Base-by-base conservation (phyloP, 1,140 invertebrate genomes). In the Pseudomyrmex pallidus region DNA sequence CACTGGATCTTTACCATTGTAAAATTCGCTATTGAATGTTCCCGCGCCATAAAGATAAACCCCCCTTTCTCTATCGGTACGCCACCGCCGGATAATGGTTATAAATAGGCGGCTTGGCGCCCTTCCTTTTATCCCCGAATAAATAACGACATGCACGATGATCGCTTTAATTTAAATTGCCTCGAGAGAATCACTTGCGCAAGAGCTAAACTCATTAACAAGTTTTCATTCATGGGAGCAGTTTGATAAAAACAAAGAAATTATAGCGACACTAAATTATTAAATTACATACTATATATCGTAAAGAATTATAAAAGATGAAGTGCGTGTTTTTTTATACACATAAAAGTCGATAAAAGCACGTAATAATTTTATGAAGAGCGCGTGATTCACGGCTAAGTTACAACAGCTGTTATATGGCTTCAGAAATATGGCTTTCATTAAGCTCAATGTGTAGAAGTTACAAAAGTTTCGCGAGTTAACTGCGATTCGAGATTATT, bases 81-180 rank as follows among this genome's bases (percentile, higher is more conserved):
- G 64, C 35, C 1, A 57, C 64, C 59, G 10, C 46, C 22, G 72
- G 76, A 80, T 80, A 80, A 80, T 67, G 52, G 63, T 80, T 80
- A 72, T 80, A 80, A 59, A 80, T 80, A 22, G 66, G n/a, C 25
- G 15, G 64, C 54, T 9, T 17, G 44, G 35, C 35, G 35, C 5
- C n/a, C 44, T 17, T 13, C 76, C 15, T 70, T 78, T 78, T 66
- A 59, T 59, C 25, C 22, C 44, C 44, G 67, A 61, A 80, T 80
- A 80, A 80, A 80, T 80, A 80, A 80, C 66, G 15, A 70, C 68
- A 72, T 57, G 61, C 76, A 72, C 35, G 35, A 80, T 80, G 48
- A 76, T 35, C 61, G 76, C 66, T 80, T 80, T 70, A 72, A 56
- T 80, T 80, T 80, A 80, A 72, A 80, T 80, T 72, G 56, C 66